Conservation (phyloP, 2,797 vertebrate genomes). For the Mallotus villosus region DNA sequence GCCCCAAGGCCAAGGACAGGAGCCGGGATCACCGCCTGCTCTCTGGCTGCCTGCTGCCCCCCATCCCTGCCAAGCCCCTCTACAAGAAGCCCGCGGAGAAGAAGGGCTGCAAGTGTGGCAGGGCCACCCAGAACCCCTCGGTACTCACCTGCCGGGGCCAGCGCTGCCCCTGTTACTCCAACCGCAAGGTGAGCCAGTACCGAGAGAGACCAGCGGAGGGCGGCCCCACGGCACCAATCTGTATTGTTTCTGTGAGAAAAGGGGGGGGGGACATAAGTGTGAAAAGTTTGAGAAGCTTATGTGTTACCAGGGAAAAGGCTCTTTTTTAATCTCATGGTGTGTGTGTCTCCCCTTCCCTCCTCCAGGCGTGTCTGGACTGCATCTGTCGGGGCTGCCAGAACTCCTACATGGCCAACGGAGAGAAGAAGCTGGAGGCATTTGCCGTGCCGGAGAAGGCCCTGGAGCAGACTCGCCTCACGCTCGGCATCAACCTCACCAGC, state of each 20-base stretch:
- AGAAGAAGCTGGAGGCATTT: conserved; percentile 99
- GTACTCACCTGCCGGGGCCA: conserved; percentile 99
- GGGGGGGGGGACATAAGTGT: too few species aligned
- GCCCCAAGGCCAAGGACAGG: conserved; percentile 91
- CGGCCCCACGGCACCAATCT: too few species aligned
- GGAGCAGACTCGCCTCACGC: conserved; percentile 97
- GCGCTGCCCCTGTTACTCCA: conserved; percentile 98
- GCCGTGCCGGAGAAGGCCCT: conserved; percentile 98
- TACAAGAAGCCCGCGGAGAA: conserved; percentile 99
- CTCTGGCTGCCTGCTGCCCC: conserved; percentile 65
- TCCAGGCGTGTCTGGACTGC: conserved; percentile 94
- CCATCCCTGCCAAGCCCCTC: conserved; percentile 95
- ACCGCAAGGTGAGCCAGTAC: conserved; percentile 84
- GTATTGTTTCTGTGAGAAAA: background rate
- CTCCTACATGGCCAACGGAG: conserved; percentile 99
- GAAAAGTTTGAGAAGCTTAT: too few species aligned
- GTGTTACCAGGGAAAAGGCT: too few species aligned
- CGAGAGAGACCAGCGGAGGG: too few species aligned
- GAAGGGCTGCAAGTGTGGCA: conserved; percentile 98
- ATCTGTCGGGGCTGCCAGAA: conserved; percentile 99
- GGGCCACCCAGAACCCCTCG: conserved; percentile 99
- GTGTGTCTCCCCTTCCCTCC: background rate
- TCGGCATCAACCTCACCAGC: conserved; percentile 99
- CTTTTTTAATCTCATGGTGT: conserved; percentile 41
- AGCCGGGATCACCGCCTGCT: conserved; percentile 84